phyloP scores from a whole-genome alignment of 2,113 vertebrate genomes.

The Copsychus sechellarum region DNA sequence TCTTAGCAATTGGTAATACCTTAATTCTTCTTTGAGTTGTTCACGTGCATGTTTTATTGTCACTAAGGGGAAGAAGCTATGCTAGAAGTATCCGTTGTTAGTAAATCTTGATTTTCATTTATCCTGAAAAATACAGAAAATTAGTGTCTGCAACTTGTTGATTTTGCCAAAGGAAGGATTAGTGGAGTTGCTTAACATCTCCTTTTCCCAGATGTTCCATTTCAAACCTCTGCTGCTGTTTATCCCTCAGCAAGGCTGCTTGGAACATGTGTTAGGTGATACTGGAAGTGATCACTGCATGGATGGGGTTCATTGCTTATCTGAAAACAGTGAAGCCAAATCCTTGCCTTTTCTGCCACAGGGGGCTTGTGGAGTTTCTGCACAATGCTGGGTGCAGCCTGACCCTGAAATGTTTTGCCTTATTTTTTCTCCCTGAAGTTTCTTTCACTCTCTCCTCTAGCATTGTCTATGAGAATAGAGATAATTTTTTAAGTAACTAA shows the following conservation, averaged over 20 bases:
- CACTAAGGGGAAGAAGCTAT: neutral
- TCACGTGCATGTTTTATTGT: neutral
- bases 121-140: neutral
- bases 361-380: neutral
- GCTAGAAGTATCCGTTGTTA: neutral
- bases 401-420: neutral
- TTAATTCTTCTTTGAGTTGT: neutral
- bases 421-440: neutral
- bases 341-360: neutral
- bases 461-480: neutral
- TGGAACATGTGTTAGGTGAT: neutral
- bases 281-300: neutral
- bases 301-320: neutral
- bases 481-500: neutral
- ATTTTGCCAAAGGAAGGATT: neutral
- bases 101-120: neutral
- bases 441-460: neutral
- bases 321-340: neutral
- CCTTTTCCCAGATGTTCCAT: conserved; percentile 1
- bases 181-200: neutral
- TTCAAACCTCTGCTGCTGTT: conserved; percentile 23
- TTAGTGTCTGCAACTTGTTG: neutral
- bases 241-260: neutral
- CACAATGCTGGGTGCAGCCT: neutral
- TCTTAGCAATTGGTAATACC: neutral